Base-by-base conservation (phyloP, 1,140 invertebrate species). In the Epicauta chinensis region DNA sequence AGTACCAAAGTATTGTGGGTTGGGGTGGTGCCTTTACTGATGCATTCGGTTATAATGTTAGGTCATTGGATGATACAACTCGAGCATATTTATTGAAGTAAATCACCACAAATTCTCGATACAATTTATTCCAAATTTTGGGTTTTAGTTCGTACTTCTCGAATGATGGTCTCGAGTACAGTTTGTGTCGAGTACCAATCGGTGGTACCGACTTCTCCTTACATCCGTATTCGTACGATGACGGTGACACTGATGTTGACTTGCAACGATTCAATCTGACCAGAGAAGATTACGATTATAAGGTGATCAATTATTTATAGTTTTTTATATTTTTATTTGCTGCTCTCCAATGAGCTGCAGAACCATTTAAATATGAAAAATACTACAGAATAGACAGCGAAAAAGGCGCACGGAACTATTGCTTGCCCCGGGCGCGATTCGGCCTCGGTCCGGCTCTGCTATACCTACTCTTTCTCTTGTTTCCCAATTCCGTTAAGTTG, bases 1-100 rank as follows among this genome's bases (percentile, higher is more conserved):
- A 48, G 9, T 80, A 74, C 56, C 85, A 87, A 64, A 76, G 43
- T 12, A 79, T 87, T 3, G 51, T 80, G 43, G 92, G 91, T 0
- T 93, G 91, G 66, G 92, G 92, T 0, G 90, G 87, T 11, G 86
- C 91, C 1, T 89, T 93, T 53, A 95, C 91, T 0, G 93, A 95
- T 68, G 72, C 91, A 0, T 80, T 85, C 1, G 83, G 81, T 1
- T 82, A 91, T n/a, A 86, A 93, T 60, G 81, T 91, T 51, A 72
- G 73, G 1, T 78, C 69, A 3, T 70, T 92, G 7, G 3, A 31
- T 65, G 9, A 49, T 37, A n/a, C 57, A 1, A 60, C 82, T 0
- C 80, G 83, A 63, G 67, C 81, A 16, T 71, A 79, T 35, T 60
- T 91, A 38, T 14, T 60, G 23, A 14, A 39, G 37, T 17, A 31